These are phyloP conservation scores for Liparis tanakae DNA, from an alignment of 2,797 vertebrate species.

Conservation along the genomic window DNA sequence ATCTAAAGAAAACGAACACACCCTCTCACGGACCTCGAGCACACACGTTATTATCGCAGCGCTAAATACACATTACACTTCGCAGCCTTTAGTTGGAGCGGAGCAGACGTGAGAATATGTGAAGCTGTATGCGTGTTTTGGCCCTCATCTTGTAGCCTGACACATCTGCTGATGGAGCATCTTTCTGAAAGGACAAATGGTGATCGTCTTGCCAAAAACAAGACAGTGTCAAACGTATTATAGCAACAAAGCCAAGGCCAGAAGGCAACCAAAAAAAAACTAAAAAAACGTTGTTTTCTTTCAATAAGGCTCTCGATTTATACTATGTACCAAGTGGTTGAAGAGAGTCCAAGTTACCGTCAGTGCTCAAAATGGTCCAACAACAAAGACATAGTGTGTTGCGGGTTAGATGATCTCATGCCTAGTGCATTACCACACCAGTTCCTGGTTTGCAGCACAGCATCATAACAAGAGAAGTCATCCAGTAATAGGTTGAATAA, in stretches of 20 bases:
- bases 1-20: constrained; percentile 56
- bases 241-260: not conserved
- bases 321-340: not conserved
- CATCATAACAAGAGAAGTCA: constrained; percentile 26
- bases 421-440: constrained; percentile 44
- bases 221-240: not conserved
- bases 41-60: not conserved
- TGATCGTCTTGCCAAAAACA: not conserved
- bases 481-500: not conserved
- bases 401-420: constrained; percentile 64
- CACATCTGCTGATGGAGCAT: not conserved
- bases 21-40: constrained; percentile 19
- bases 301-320: not conserved
- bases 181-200: not conserved
- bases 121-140: not conserved
- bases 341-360: constrained; percentile 19
- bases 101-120: not conserved
- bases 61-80: not conserved
- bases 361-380: constrained; percentile 29
- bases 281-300: not conserved
- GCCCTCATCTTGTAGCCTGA: not conserved
- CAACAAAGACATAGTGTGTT: constrained; percentile 67
- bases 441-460: constrained; percentile 36
- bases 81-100: not conserved
- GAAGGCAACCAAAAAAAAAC: not conserved